Evolutionary conservation across 2,888 invertebrate species (phyloP).

Genomic region (Glaucopsyche alexis): DNA sequence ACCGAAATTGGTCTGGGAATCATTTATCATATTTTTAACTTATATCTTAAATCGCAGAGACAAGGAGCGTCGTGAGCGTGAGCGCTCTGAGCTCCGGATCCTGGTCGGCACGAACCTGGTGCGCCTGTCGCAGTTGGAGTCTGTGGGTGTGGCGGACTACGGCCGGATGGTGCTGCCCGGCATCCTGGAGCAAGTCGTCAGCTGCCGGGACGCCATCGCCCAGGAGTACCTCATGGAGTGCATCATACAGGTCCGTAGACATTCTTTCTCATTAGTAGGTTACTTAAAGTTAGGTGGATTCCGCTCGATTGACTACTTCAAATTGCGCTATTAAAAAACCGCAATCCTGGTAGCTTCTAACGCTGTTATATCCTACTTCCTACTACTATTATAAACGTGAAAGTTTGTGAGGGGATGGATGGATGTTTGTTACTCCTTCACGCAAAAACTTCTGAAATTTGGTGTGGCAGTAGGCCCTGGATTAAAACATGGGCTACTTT

Average conservation of each 20-base stretch:
- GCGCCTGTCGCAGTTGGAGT: slow-evolving; percentile 96
- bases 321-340: too few relatives aligned
- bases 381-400: too few relatives aligned
- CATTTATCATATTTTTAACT: too few relatives aligned
- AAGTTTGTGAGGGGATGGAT: too few relatives aligned
- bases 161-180: slow-evolving; percentile 95
- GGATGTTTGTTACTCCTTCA: too few relatives aligned
- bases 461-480: too few relatives aligned
- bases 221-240: slow-evolving; percentile 99
- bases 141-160: slow-evolving; percentile 95
- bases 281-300: not conserved
- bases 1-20: too few relatives aligned
- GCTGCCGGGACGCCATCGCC: slow-evolving; percentile 98
- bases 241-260: slow-evolving; percentile 91
- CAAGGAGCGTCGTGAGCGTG: slow-evolving; percentile 91
- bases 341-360: too few relatives aligned
- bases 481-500: too few relatives aligned
- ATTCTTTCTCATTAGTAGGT: not conserved
- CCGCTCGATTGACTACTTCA: not conserved
- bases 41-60: slow-evolving; percentile 77
- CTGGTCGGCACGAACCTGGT: slow-evolving; percentile 99
- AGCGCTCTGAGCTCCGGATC: slow-evolving; percentile 95
- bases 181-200: slow-evolving; percentile 98
- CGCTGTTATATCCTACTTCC: too few relatives aligned
- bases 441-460: too few relatives aligned